Base-by-base conservation (phyloP, 2,797 vertebrate species). In the Kryptolebias ocellatus region DNA sequence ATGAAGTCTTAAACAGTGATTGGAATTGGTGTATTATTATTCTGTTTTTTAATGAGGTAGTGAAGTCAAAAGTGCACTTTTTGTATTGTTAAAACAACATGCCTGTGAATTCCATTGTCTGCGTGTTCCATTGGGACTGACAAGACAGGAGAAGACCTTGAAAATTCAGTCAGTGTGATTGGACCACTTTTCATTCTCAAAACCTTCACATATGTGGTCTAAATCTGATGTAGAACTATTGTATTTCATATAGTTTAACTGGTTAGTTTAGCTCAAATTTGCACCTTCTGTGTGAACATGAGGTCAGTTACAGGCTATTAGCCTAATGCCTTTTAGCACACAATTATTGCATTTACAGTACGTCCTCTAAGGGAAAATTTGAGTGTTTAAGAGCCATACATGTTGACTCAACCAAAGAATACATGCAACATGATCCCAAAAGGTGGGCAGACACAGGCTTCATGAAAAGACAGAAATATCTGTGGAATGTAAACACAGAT, bases 401-500 rank as follows among this genome's bases (percentile, higher is more conserved):
- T n/a, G 18, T 71, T 55, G 24, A 53, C 42, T 28, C 39, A 53
- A 74, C 57, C 69, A 67, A 69, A 46, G 10, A 56, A 70, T 76
- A 5, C 8, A 14, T 76, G 64, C 49, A 63, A 64, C 46, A 72
- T 11, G 64, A 59, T 16, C 34, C 45, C 58, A 20, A 24, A 56
- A 69, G 49, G n/a, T 66, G 68, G 60, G 71, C 57, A 67, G 58
- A 71, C 58, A 71, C 70, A 59, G 61, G 37, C 46, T 72, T 62
- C 15, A 42, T 24, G 42, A 80, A 58, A 74, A 54, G 50, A 3
- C 12, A 70, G 50, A 73, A 64, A 66, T 64, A 67, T 69, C 72
- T 66, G 17, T 4, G 69, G 70, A 82, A 87, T 74, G 84, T 80
- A 87, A 90, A 87, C 76, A 88, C 78, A 77, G 70, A 84, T 80